Conservation (phyloP, 2,113 vertebrate species). For the Mormoops blainvillei region DNA sequence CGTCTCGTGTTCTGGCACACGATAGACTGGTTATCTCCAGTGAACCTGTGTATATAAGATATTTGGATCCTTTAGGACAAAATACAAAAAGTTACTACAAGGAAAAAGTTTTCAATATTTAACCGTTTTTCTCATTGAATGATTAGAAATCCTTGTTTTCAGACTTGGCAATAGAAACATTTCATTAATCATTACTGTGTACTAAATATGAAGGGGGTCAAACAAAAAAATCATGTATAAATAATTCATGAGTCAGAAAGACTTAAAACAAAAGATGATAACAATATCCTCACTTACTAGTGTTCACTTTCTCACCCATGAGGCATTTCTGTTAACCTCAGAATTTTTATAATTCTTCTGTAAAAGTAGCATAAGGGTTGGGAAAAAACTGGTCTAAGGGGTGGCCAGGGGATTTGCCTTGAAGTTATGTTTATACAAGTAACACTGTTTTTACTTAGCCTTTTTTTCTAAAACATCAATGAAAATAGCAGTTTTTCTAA, state of each 20-base stretch:
- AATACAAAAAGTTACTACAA: background rate
- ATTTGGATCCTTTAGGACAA: background rate
- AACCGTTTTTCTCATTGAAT: background rate
- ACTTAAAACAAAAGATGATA: constrained; percentile 34
- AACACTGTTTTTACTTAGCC: background rate
- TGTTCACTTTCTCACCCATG: constrained; percentile 27
- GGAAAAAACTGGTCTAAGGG: background rate
- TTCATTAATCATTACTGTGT: constrained; percentile 1
- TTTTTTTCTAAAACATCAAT: background rate
- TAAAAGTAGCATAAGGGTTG: background rate
- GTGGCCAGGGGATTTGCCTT: background rate
- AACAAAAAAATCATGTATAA: constrained; percentile 28
- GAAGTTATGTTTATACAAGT: constrained; percentile 20
- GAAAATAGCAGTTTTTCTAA: constrained; percentile 37
- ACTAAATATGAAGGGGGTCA: background rate
- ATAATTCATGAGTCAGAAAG: constrained; percentile 8
- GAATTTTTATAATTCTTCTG: constrained; percentile 30
- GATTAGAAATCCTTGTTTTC: background rate
- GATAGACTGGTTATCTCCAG: background rate
- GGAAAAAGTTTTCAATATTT: background rate
- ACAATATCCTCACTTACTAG: constrained; percentile 21
- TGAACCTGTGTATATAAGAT: background rate
- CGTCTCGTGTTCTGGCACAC: background rate
- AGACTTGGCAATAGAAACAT: background rate
- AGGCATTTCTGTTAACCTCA: constrained; percentile 19